A percentile compares a stretch with the other conserved stretches of the same genome.
These are phyloP conservation scores for Tragelaphus strepsiceros DNA, from an alignment of 2,113 vertebrate species.

Conservation along the genomic window DNA sequence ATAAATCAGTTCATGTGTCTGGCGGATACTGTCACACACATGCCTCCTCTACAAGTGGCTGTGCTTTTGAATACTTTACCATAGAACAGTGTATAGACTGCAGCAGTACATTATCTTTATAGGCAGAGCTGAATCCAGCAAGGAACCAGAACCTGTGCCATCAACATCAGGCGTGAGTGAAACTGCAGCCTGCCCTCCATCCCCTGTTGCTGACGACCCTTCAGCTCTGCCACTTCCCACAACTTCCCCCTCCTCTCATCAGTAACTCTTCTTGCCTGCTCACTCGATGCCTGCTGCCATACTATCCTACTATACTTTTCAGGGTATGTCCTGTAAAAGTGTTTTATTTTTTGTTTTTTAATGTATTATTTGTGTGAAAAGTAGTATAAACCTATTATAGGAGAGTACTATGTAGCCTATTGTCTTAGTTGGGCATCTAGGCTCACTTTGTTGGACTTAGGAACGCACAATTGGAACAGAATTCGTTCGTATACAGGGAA, in stretches of 20 bases:
- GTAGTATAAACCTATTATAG: background rate
- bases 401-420: background rate
- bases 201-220: background rate
- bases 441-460: background rate
- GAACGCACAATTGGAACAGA: fast-evolving
- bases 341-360: background rate
- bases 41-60: background rate
- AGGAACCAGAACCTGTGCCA: background rate
- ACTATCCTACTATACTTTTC: background rate
- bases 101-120: background rate
- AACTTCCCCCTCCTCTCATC: background rate
- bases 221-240: background rate
- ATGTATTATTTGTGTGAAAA: background rate
- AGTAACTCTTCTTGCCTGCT: background rate
- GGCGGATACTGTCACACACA: background rate
- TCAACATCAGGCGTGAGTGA: background rate
- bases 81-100: background rate
- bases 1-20: background rate
- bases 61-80: background rate
- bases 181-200: background rate
- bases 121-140: background rate
- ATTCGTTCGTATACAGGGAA: background rate
- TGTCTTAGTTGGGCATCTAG: background rate
- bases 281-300: background rate
- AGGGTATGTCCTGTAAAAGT: background rate